Evolutionary conservation across 2,113 vertebrate genomes (phyloP), one percentile per base, ranked within the genome.

Genomic region (Sapayoa aenigma): DNA sequence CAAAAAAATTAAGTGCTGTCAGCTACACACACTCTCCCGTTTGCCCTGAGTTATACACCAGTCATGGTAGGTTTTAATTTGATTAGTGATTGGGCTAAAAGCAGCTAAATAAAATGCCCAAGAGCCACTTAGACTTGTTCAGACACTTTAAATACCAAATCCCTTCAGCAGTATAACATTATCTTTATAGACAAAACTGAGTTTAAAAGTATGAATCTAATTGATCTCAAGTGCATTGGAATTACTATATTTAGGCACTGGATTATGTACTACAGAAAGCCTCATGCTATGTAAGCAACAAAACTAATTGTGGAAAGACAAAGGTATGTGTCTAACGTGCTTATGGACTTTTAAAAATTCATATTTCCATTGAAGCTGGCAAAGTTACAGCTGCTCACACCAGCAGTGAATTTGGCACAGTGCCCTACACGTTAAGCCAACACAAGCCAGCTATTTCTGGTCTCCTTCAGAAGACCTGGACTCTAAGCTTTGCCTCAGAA

Each of bases 201-300:
- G 96, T 94, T 96, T 95, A 94, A 95, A 96, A 95, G 93, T 97
- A 96, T 76, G 92, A 96, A 96, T 96, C 90, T 96, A 95, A 95
- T 96, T 96, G 92, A 96, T 94, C 95, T 96, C 90, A 96, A 97
- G 95, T 96, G 93, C 95, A 89, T 96, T 95, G 94, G 93, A 95
- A 97, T 95, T 94, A 94, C 93, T 96, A 93, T 78, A 95, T 88
- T 93, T 94, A 95, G 94, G 82, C 93, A 68, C 0, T 95, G 94
- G 94, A 95, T 96, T 95, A 94, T 88, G 92, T 9, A 11, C 85
- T 79, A 80, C 86, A 93, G 95, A 94, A 97, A 97, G 94, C 83
- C 83, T 93, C 90, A 65, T 49, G 73, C 90, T 86, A 96, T 80
- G 86, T 79, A 92, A 95, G 90, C 74, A 87, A 95, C 91, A 93